phyloP scores from a whole-genome alignment of 2,797 vertebrate genomes.

The Sebastes minor region DNA sequence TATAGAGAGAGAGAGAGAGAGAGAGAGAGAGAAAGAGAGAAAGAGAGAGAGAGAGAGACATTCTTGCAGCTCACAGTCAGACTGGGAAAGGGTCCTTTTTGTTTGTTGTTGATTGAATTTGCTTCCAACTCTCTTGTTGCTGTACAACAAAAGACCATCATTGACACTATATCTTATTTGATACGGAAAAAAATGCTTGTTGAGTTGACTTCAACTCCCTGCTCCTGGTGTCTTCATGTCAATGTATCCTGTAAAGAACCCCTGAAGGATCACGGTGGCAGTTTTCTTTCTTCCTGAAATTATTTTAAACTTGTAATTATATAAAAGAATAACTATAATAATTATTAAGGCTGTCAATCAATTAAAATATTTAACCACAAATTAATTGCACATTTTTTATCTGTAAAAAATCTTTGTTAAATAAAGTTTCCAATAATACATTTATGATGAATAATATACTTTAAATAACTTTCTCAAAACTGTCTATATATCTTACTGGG shows the following conservation, averaged over 20 bases:
- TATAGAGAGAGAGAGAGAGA: no score
- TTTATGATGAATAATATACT: no score
- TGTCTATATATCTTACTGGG: not conserved
- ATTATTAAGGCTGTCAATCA: no score
- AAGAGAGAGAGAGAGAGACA: not conserved
- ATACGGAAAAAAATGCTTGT: not conserved
- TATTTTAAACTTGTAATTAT: not conserved
- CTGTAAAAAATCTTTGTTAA: no score
- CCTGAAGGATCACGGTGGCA: no score
- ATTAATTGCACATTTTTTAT: no score
- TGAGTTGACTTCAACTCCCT: not conserved
- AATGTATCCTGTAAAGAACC: no score
- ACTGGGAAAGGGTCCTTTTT: not conserved
- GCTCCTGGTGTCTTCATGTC: not conserved
- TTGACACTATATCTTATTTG: not conserved
- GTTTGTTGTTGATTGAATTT: constrained; percentile 4
- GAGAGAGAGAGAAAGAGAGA: no score
- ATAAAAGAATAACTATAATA: not conserved
- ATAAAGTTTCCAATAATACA: no score
- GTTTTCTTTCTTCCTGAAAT: not conserved
- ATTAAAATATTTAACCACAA: no score
- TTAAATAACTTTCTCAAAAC: not conserved
- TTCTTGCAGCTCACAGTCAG: not conserved
- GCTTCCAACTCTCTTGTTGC: not conserved
- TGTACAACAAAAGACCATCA: not conserved